phyloP scores from a whole-genome alignment of 2,888 invertebrate genomes.

The Drosophila phalerata region DNA sequence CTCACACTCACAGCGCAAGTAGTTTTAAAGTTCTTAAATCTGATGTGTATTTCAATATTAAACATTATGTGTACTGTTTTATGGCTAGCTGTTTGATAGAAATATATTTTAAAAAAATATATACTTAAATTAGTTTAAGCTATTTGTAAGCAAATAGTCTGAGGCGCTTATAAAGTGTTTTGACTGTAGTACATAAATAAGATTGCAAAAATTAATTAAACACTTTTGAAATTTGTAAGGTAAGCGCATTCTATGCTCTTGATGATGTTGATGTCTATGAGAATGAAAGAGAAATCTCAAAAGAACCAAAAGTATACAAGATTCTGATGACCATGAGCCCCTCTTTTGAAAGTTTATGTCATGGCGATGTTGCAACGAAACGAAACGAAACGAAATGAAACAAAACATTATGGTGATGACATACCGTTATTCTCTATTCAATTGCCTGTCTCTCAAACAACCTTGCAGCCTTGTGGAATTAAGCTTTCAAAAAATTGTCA shows the following conservation, averaged over 20 bases:
- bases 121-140: slow-evolving; percentile 19
- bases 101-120: slow-evolving; percentile 17
- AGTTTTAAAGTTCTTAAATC: slow-evolving; percentile 11
- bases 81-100: slow-evolving; percentile 24
- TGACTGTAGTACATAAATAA: slow-evolving; percentile 32
- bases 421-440: slow-evolving; percentile 28
- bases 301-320: slow-evolving; percentile 74
- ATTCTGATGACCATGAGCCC: slow-evolving; percentile 80
- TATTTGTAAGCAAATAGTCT: slow-evolving; percentile 18
- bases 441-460: slow-evolving; percentile 26
- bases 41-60: slow-evolving; percentile 42
- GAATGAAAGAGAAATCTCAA: slow-evolving; percentile 4
- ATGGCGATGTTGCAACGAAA: slow-evolving; percentile 38
- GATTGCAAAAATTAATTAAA: slow-evolving; percentile 6
- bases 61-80: slow-evolving; percentile 16
- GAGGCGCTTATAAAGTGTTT: slow-evolving; percentile 67
- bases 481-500: slow-evolving; percentile 75
- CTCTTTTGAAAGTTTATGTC: slow-evolving; percentile 77
- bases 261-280: slow-evolving; percentile 19
- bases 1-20: background rate
- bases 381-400: background rate
- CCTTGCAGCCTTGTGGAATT: slow-evolving; percentile 49
- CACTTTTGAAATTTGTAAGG: slow-evolving; percentile 6
- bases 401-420: slow-evolving; percentile 24
- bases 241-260: slow-evolving; percentile 51